phyloP scores from a whole-genome alignment of 2,888 invertebrate species.

The Tenthredo amoena region DNA sequence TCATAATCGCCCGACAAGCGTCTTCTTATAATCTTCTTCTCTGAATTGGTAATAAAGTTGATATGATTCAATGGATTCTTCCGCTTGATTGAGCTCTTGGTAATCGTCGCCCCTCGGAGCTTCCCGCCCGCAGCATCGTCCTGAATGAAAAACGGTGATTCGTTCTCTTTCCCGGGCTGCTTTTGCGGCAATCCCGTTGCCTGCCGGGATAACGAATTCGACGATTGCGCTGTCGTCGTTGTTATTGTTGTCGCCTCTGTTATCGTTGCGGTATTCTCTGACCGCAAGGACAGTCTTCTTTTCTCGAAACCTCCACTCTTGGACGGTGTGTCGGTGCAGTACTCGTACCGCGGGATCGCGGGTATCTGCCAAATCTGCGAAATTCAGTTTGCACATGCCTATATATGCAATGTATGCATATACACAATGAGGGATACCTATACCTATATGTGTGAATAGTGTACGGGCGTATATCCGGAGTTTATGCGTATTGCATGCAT shows the following conservation, averaged over 20 bases:
- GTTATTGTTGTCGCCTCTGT: neutral
- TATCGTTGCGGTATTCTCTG: neutral
- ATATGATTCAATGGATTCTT: neutral
- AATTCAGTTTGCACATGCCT: neutral
- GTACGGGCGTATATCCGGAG: no score
- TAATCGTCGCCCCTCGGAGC: neutral
- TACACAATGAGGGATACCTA: no score
- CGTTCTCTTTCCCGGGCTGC: conserved; percentile 21
- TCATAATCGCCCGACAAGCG: conserved; percentile 19
- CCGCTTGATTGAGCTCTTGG: neutral
- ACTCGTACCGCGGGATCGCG: neutral
- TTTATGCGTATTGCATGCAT: no score
- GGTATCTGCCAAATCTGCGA: conserved; percentile 26
- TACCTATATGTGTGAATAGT: no score
- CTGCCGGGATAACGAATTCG: neutral
- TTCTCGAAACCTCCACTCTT: conserved; percentile 4
- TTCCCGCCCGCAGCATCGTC: neutral
- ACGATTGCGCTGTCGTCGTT: conserved; percentile 10
- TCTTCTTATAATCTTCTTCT: conserved; percentile 7
- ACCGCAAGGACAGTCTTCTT: neutral
- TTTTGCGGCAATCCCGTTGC: neutral
- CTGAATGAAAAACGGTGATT: neutral
- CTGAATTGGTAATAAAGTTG: neutral
- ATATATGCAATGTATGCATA: neutral
- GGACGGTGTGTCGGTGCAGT: neutral